Base-by-base conservation (phyloP, 2,888 invertebrate genomes). In the Nomada hirtipes region DNA sequence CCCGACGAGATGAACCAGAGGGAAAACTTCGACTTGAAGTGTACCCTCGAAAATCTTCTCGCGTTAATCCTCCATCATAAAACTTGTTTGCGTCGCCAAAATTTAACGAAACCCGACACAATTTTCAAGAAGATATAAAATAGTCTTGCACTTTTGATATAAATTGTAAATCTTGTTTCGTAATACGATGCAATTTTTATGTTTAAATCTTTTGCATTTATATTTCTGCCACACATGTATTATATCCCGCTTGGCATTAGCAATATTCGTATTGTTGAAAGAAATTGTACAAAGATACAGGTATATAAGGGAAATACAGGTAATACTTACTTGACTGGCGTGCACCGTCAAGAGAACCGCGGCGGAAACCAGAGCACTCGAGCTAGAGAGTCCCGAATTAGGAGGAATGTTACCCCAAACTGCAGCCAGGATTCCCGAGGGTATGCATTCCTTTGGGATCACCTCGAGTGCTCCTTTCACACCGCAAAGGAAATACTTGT, bases 331-430 rank as follows among this genome's bases (percentile, higher is more conserved):
- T 91, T 95, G 94, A 91, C 96, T 95, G n/a, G 96, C 95, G 88
- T 96, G 94, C 71, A 97, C 94, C 76, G 97, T 96, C 50, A 97
- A 96, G 59, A 99, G 95, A 55, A 98, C 97, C 4, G 99, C 97
- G 47, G 98, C 97, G 92, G 99, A 98, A 10, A 99, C 99, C 77
- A 99, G 95, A 23, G 99, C 99, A 92, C 99, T 99, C 36, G 99
- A 99, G 93, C 99, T 99, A 0, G 99, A 99, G 52, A 99, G 95
- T 7, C 99, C 99, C 13, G 99, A 97, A 82, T 98, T 97, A 42
- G 97, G 96, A 4, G 99, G 99, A 86, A 99, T 96, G 88, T 96
- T 97, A 11, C 99, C 99, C 93, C 96, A 96, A 15, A 99, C 96
- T 63, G 96, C 95, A 79, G 98, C 95, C 84, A 95, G 95, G 93